Evolutionary conservation across 2,797 vertebrate species (phyloP).

Genomic region (Podarcis lilfordi): DNA sequence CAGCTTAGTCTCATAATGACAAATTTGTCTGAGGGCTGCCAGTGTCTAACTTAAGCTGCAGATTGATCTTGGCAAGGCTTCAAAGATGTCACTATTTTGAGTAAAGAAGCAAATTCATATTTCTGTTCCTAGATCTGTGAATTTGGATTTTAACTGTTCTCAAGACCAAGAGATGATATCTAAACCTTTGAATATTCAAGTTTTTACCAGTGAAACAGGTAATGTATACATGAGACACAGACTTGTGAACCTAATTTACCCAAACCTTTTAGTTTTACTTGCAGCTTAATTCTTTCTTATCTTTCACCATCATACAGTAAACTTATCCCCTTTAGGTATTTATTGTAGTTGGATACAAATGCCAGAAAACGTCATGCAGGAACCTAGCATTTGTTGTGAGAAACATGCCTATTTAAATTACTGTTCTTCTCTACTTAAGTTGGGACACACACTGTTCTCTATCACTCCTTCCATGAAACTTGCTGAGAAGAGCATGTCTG

Average conservation of each 20-base stretch:
- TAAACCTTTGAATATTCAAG: conserved; percentile 79
- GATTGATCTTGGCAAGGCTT: background rate
- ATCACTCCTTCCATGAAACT: background rate
- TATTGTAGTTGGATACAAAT: background rate
- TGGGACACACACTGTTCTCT: background rate
- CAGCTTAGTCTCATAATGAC: background rate
- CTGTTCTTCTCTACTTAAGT: background rate
- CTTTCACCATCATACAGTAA: background rate
- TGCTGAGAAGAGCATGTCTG: background rate
- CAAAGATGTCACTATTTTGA: background rate
- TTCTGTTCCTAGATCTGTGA: conserved; percentile 81
- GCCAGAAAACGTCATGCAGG: background rate
- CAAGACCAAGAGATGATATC: conserved; percentile 71
- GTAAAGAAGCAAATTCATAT: conserved; percentile 36
- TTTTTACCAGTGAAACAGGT: conserved; percentile 91
- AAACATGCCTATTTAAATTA: background rate
- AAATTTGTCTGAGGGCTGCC: background rate
- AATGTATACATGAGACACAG: conserved; percentile 45
- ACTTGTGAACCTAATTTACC: background rate
- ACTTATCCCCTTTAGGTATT: background rate
- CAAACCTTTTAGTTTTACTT: background rate
- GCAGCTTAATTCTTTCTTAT: background rate
- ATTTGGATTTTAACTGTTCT: conserved; percentile 87
- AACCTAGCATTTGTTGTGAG: background rate
- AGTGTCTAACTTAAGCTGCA: background rate